A percentile compares a stretch with the other conserved stretches of the same genome.
Evolutionary conservation across 2,113 vertebrate genomes (phyloP).

Genomic region (Enhydra lutris): DNA sequence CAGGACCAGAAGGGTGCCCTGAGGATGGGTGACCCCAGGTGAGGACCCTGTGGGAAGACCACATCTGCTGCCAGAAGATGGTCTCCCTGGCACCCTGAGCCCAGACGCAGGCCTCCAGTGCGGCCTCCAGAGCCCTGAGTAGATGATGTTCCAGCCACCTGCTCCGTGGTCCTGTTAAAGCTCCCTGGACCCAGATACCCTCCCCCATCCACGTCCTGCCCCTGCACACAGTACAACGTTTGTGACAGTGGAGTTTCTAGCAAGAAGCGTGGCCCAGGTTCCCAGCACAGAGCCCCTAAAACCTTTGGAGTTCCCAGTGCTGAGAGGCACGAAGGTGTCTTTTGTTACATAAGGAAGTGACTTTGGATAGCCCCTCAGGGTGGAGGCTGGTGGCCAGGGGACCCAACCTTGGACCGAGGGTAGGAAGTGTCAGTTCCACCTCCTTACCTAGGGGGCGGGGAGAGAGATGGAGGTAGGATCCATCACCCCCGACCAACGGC

Average conservation of each 20-base stretch:
- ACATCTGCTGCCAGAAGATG: neutral
- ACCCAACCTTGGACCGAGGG: no score
- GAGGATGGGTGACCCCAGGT: no score
- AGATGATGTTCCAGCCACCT: neutral
- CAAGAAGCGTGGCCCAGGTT: neutral
- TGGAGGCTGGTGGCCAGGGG: no score
- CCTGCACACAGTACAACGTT: neutral
- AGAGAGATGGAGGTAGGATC: neutral
- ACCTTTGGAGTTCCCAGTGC: neutral
- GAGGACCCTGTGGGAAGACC: neutral
- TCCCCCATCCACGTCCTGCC: no score
- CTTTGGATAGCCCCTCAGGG: neutral
- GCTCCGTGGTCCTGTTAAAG: neutral
- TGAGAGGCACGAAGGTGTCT: fast-evolving
- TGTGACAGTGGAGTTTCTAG: neutral
- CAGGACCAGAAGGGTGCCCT: neutral
- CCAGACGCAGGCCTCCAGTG: neutral
- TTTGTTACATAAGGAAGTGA: neutral
- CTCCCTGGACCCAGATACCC: neutral
- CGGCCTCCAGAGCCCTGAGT: neutral
- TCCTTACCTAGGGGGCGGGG: neutral
- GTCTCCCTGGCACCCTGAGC: neutral
- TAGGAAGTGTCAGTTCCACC: neutral
- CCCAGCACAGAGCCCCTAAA: neutral
- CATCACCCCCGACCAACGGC: neutral